These are phyloP conservation scores for Helicoverpa zea DNA, from an alignment of 1,140 invertebrate genomes.

Conservation along the genomic window DNA sequence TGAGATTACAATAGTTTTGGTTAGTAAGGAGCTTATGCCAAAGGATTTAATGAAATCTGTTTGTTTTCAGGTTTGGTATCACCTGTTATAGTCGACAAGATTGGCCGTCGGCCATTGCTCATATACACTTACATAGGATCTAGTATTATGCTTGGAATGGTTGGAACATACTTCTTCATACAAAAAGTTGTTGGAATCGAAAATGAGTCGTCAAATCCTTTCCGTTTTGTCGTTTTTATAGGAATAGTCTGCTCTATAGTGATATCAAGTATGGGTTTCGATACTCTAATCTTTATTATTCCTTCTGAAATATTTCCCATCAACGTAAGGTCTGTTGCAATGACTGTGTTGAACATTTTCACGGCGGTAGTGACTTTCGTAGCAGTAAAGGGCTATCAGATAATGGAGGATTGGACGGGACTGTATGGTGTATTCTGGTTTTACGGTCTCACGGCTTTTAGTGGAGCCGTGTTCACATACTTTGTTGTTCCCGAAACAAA, in stretches of 20 bases:
- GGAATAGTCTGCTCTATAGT: constrained; percentile 87
- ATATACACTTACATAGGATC: constrained; percentile 87
- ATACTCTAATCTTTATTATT: constrained; percentile 87
- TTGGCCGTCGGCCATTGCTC: constrained; percentile 91
- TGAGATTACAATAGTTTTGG: constrained; percentile 4
- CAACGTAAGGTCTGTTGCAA: constrained; percentile 87
- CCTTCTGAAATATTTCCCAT: constrained; percentile 88
- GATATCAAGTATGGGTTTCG: constrained; percentile 87
- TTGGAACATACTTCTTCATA: constrained; percentile 71
- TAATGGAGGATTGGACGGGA: constrained; percentile 80
- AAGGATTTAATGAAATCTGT: background rate
- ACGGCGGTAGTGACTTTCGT: constrained; percentile 80
- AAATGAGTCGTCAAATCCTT: constrained; percentile 61
- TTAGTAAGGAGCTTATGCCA: background rate
- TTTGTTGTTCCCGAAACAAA: constrained; percentile 91
- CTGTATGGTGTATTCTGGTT: constrained; percentile 85
- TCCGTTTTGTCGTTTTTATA: constrained; percentile 83
- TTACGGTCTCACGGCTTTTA: constrained; percentile 81
- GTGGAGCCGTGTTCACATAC: constrained; percentile 86
- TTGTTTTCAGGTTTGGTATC: constrained; percentile 87
- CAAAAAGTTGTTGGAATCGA: constrained; percentile 65
- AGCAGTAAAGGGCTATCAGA: constrained; percentile 85
- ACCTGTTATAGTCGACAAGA: constrained; percentile 90
- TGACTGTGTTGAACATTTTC: constrained; percentile 79
- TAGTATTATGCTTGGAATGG: constrained; percentile 80